These are phyloP conservation scores for Melanaphis sacchari DNA, from an alignment of 1,140 invertebrate species.

Conservation along the genomic window DNA sequence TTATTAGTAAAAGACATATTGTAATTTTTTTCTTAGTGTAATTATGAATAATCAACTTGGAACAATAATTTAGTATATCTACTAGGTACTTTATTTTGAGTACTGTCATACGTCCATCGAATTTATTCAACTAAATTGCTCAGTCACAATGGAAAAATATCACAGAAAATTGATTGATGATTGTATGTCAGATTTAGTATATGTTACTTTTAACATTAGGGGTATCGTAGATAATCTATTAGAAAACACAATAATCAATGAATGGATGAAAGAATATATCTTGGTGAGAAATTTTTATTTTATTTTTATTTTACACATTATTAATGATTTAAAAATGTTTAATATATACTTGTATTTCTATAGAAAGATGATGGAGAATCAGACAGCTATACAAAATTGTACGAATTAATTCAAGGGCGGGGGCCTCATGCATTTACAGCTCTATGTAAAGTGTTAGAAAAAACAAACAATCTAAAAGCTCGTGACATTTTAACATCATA, in stretches of 20 bases:
- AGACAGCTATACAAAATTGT: constrained; percentile 1
- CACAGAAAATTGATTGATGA: constrained; percentile 45
- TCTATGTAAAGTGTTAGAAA: constrained; percentile 7
- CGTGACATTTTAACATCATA: neutral
- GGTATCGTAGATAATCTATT: constrained; percentile 14
- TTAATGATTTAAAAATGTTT: neutral
- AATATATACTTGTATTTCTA: neutral
- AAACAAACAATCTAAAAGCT: constrained; percentile 44
- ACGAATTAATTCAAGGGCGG: constrained; percentile 43
- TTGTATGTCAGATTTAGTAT: neutral
- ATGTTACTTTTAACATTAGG: neutral
- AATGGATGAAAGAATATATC: constrained; percentile 49
- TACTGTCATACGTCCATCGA: neutral
- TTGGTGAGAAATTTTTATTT: constrained; percentile 30
- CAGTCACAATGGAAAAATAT: constrained; percentile 45
- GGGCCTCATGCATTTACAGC: constrained; percentile 42
- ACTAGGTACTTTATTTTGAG: neutral
- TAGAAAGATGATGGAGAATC: neutral
- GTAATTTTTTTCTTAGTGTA: no score
- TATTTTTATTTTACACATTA: neutral
- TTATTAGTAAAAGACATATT: no score
- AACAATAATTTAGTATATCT: neutral
- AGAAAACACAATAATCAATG: constrained; percentile 27
- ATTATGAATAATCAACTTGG: no score
- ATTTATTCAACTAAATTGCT: neutral